Base-by-base conservation (phyloP, 1,140 invertebrate genomes). In the Muscidifurax raptorellus region DNA sequence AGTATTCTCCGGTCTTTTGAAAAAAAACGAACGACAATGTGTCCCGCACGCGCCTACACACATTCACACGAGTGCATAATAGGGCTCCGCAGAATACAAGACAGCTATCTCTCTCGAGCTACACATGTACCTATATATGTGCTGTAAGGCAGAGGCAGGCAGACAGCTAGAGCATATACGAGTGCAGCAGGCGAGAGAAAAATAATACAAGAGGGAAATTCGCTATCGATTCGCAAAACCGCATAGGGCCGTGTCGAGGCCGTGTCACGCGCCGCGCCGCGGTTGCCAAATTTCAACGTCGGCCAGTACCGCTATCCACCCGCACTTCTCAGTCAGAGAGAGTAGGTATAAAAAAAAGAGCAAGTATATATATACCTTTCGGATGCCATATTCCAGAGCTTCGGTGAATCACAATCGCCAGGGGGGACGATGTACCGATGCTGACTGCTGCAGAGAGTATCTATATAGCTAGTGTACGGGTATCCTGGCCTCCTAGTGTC, bases 161-260 rank as follows among this genome's bases (percentile, higher is more conserved):
- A 72, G 30, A 72, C 4, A 84, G 74, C 72, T 71, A 69, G 22
- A 71, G 64, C 15, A 30, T 72, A 22, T 4, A 7, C 0, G 30
- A 30, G 30, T 3, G 67, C n/a, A 40, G 71, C 64, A 72, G 71
- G 80, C 64, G 80, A 32, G 28, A 82, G 82, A 64, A 66, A 44
- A 80, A 80, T 44, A 80, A n/a, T 71, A 71, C 47, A 27, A 69
- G 32, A 47, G 67, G 86, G 88, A 90, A 90, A 90, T 91, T 88
- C 88, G 86, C 88, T 91, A 91, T 91, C 90, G 90, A 91, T 91
- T 90, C 66, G 83, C 88, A 86, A n/a, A 87, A 89, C 87, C 87
- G 85, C 87, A 86, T 83, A 66, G 86, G 84, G 83, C 86, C 86
- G 86, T 87, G 83, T 71, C 87, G 59, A 75, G 64, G 75, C n/a